A percentile compares a stretch with the other conserved stretches of the same genome.
phyloP scores from a whole-genome alignment of 2,113 vertebrate genomes.

The Shinisaurus crocodilurus region DNA sequence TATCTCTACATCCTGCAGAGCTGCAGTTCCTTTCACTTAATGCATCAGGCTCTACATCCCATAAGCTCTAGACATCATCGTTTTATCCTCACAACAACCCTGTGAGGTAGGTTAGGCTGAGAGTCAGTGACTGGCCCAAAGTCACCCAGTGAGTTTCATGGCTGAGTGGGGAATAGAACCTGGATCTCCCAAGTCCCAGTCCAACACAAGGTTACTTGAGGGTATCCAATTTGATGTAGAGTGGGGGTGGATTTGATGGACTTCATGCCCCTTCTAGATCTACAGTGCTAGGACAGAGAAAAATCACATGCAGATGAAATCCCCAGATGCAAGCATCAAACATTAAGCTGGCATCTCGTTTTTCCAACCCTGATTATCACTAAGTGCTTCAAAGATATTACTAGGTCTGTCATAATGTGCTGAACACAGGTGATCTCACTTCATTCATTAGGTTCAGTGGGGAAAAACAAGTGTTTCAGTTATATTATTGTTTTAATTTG shows the following conservation, averaged over 20 bases:
- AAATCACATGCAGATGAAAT: not conserved
- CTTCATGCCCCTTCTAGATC: not conserved
- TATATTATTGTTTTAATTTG: conserved; percentile 27
- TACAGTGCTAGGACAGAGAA: not conserved
- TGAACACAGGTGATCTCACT: not conserved
- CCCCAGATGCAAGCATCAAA: not conserved
- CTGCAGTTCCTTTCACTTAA: not conserved
- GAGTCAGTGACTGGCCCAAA: too few species aligned
- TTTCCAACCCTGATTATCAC: not conserved
- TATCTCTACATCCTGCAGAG: conserved; percentile 39
- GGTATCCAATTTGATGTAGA: not conserved
- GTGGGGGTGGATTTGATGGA: not conserved
- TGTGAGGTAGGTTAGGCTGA: too few species aligned
- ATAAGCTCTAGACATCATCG: conserved; percentile 38
- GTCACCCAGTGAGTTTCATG: too few species aligned
- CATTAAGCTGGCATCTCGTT: not conserved
- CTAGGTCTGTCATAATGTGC: not conserved
- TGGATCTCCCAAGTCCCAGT: too few species aligned
- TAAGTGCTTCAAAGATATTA: not conserved
- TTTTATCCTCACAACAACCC: too few species aligned
- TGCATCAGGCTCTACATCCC: conserved; percentile 19
- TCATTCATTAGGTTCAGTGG: conserved; percentile 28
- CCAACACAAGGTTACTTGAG: not conserved
- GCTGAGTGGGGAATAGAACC: too few species aligned
- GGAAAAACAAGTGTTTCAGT: conserved; percentile 32